Conservation (phyloP, 2,888 invertebrate genomes). For the Anoplius nigerrimus region DNA sequence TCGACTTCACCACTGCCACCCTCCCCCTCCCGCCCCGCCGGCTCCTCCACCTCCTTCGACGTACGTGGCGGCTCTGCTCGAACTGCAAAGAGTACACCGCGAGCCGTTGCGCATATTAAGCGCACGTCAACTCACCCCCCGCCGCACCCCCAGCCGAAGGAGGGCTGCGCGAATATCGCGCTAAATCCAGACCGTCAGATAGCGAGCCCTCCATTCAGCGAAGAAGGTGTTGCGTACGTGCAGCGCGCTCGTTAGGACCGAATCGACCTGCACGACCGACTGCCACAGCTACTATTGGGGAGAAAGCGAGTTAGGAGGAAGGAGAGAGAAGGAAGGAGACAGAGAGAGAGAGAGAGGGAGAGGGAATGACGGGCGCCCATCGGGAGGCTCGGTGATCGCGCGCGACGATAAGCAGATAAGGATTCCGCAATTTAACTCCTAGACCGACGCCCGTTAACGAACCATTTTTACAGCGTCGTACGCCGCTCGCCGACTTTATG, state of each 20-base stretch:
- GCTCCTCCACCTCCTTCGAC: not conserved
- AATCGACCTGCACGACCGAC: constrained; percentile 10
- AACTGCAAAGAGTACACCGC: constrained; percentile 4
- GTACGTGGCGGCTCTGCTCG: not conserved
- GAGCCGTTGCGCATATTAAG: constrained; percentile 4
- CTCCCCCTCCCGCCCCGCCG: not conserved
- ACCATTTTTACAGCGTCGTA: too few relatives aligned
- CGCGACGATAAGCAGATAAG: constrained; percentile 11
- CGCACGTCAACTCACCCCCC: not conserved
- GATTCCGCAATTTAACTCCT: constrained; percentile 24
- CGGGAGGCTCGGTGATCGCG: constrained; percentile 6
- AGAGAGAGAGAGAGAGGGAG: not conserved
- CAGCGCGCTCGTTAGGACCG: not conserved
- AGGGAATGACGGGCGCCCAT: constrained; percentile 2
- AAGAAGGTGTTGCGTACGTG: not conserved
- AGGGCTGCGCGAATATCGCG: constrained; percentile 1
- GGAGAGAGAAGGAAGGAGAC: too few relatives aligned
- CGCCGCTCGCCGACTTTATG: too few relatives aligned
- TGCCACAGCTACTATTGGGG: constrained; percentile 9
- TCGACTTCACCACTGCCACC: too few relatives aligned
- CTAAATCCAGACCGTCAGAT: constrained; percentile 3
- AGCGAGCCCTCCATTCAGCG: not conserved
- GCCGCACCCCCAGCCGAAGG: not conserved
- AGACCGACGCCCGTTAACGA: too few relatives aligned
- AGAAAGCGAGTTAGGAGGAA: constrained; percentile 15